phyloP scores from a whole-genome alignment of 1,140 invertebrate species.

The Platyscapa corneri region DNA sequence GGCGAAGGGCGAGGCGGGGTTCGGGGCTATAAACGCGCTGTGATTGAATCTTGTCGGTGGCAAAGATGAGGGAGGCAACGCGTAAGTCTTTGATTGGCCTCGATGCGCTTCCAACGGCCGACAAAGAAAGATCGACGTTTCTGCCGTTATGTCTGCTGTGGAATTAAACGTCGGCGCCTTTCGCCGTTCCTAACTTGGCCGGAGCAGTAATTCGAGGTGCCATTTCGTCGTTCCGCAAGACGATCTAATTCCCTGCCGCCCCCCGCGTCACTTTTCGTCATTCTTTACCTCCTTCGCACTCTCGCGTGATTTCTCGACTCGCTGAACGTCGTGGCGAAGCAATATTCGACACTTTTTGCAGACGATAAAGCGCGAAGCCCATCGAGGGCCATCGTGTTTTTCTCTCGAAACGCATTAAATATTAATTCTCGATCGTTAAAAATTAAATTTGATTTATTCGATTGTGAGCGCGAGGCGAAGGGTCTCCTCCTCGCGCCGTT shows the following conservation, averaged over 20 bases:
- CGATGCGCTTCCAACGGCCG: neutral
- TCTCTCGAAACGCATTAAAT: too few relatives aligned
- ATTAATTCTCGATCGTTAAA: too few relatives aligned
- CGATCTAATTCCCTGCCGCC: neutral
- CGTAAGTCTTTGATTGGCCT: neutral
- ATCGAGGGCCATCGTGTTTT: too few relatives aligned
- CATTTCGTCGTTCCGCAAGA: neutral
- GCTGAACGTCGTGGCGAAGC: too few relatives aligned
- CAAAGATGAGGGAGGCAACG: neutral
- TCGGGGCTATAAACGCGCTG: too few relatives aligned
- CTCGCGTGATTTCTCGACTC: neutral
- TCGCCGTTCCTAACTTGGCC: neutral
- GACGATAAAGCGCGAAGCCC: too few relatives aligned
- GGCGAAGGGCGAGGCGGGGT: neutral
- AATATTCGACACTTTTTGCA: too few relatives aligned
- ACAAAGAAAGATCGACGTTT: slow-evolving; percentile 6
- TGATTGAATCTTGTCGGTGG: neutral
- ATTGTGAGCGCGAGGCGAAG: too few relatives aligned
- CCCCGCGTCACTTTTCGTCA: neutral
- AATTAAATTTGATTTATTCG: too few relatives aligned
- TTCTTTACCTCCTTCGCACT: too few relatives aligned
- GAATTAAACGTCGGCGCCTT: slow-evolving; percentile 7
- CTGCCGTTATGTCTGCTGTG: slow-evolving; percentile 4
- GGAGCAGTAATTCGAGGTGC: neutral
- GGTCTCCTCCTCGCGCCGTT: neutral